These are phyloP conservation scores for Megathymus violae DNA, from an alignment of 1,140 invertebrate species.

Conservation along the genomic window DNA sequence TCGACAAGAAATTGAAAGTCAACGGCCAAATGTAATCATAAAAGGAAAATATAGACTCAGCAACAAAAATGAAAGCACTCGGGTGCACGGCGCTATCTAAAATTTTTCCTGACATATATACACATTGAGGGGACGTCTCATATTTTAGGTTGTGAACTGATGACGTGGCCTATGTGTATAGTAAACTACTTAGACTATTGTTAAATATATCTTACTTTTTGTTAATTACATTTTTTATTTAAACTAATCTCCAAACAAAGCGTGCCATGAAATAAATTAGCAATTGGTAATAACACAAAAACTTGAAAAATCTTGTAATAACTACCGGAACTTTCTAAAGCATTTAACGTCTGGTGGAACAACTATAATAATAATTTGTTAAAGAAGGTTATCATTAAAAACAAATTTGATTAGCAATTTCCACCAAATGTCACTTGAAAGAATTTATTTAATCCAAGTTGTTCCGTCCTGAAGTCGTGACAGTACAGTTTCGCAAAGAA, in stretches of 20 bases:
- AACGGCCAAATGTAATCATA: conserved; percentile 53
- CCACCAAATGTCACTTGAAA: conserved; percentile 53
- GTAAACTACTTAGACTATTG: no score
- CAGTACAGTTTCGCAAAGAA: conserved; percentile 65
- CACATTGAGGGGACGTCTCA: neutral
- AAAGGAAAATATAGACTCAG: conserved; percentile 40
- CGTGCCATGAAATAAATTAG: no score
- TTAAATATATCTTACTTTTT: no score
- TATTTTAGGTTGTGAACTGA: neutral
- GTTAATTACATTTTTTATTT: no score
- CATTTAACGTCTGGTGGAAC: conserved; percentile 3
- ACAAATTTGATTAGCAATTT: conserved; percentile 55
- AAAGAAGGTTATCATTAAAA: conserved; percentile 46
- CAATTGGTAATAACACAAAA: no score
- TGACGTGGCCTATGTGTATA: no score
- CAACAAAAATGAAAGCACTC: conserved; percentile 26
- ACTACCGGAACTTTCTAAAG: neutral
- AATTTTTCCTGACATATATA: conserved; percentile 5
- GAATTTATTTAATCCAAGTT: conserved; percentile 72
- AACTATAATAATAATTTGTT: conserved; percentile 45
- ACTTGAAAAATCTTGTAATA: neutral
- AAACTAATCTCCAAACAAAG: no score
- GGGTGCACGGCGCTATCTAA: conserved; percentile 12
- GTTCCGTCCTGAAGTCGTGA: conserved; percentile 61
- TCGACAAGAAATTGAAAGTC: conserved; percentile 63